Evolutionary conservation across 1,140 invertebrate species (phyloP).

Genomic region (Macrotrachela quadricornifera): DNA sequence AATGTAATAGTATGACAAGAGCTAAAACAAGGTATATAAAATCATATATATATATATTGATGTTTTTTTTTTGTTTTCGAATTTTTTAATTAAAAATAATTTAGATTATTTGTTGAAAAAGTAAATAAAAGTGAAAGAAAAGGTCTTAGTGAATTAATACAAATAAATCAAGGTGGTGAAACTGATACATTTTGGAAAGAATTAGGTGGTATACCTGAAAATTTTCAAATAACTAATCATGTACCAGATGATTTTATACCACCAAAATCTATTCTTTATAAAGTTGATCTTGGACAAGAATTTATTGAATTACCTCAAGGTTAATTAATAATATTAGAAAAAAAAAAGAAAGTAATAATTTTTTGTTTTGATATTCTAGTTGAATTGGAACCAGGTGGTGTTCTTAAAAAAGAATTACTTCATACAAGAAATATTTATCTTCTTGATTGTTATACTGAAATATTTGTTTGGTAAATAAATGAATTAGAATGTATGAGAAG

Average conservation of each 20-base stretch:
- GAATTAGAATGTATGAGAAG: no score
- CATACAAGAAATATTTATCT: slow-evolving; percentile 88
- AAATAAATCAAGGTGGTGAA: slow-evolving; percentile 61
- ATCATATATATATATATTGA: no score
- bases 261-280: slow-evolving; percentile 52
- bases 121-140: slow-evolving; percentile 97
- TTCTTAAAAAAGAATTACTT: slow-evolving; percentile 43
- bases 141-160: slow-evolving; percentile 65
- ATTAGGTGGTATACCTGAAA: background rate
- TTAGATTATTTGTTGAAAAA: slow-evolving; percentile 74
- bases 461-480: slow-evolving; percentile 64
- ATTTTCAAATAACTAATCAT: slow-evolving; percentile 8
- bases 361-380: no score
- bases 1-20: slow-evolving; percentile 75
- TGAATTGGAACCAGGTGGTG: no score
- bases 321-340: no score
- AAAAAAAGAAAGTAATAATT: no score
- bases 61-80: no score
- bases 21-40: slow-evolving; percentile 46
- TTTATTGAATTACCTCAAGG: slow-evolving; percentile 89
- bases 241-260: slow-evolving; percentile 55
- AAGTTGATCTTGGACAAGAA: slow-evolving; percentile 85
- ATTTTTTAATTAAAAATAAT: no score
- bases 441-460: slow-evolving; percentile 74
- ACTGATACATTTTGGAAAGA: slow-evolving; percentile 58